Evolutionary conservation across 2,888 invertebrate species (phyloP).

Genomic region (Empis stercorea): DNA sequence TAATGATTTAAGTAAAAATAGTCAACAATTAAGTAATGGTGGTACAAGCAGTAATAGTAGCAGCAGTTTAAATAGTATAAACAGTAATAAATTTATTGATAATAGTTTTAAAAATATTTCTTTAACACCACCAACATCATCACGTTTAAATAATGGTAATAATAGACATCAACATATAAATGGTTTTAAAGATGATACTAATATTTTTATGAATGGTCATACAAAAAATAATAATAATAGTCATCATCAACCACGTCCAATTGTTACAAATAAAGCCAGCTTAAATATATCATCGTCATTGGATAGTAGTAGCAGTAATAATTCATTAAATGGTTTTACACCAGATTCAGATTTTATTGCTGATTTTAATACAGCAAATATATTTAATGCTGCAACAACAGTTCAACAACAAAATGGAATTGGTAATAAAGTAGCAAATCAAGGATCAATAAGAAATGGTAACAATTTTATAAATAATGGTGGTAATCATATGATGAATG

Average conservation of each 20-base stretch:
- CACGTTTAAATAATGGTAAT: slow-evolving; percentile 27
- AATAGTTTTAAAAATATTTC: slow-evolving; percentile 26
- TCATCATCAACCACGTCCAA: slow-evolving; percentile 13
- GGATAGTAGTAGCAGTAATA: slow-evolving; percentile 28
- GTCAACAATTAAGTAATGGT: background rate
- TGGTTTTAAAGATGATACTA: slow-evolving; percentile 8
- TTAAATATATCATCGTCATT: slow-evolving; percentile 19
- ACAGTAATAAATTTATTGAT: slow-evolving; percentile 7
- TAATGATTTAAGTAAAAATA: slow-evolving; percentile 4
- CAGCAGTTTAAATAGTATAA: slow-evolving; percentile 11
- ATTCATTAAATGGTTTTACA: slow-evolving; percentile 32
- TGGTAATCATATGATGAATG: slow-evolving; percentile 6
- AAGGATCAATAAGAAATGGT: slow-evolving; percentile 17
- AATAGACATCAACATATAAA: slow-evolving; percentile 23
- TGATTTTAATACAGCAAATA: slow-evolving; percentile 58
- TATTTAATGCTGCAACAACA: slow-evolving; percentile 45
- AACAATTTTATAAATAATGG: slow-evolving; percentile 12
- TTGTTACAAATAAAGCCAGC: slow-evolving; percentile 26
- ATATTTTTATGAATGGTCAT: background rate
- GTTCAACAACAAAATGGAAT: slow-evolving; percentile 17
- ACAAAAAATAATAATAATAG: background rate
- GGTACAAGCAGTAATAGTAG: slow-evolving; percentile 5
- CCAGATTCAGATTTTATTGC: slow-evolving; percentile 47
- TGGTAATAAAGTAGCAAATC: slow-evolving; percentile 16
- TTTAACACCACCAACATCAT: slow-evolving; percentile 31